Evolutionary conservation across 2,888 invertebrate species (phyloP), one percentile per base, ranked within the genome.

Genomic region (Podabrus alpinus): DNA sequence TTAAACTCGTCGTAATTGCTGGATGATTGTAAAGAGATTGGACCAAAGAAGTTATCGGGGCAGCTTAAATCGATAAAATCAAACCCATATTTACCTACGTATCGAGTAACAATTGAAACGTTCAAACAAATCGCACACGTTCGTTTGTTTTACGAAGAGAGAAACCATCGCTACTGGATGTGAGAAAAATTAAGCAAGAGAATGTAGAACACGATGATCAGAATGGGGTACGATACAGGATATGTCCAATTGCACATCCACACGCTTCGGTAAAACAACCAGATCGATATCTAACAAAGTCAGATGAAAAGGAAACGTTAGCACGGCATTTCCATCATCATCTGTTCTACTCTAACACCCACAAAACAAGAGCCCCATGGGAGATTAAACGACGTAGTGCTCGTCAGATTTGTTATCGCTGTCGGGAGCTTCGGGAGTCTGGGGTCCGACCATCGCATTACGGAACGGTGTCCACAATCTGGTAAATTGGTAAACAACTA

Each of bases 241-340:
- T 76, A 77, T 77, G 77, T 77, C 73, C 77, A 77, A 77, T 77
- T 74, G 76, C 76, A 77, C 78, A 76, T 70, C 74, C 72, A 74
- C 77, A 73, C 77, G 75, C 72, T 76, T 74, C 72, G 73, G 74
- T 68, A 74, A 71, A 69, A 72, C 76, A 74, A 78, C 79, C 75
- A 80, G 82, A 82, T 82, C 82, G 81, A 82, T 82, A 82, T 80
- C 81, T 80, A 80, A 82, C 82, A 81, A 80, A 80, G 80, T 81
- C 80, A 80, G 80, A 80, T 81, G 79, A 79, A 81, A 76, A 83
- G 84, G 82, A 83, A 84, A 83, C 80, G 80, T 82, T 83, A 81
- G 80, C 82, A 82, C 80, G 79, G 81, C 84, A 83, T 83, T 66
- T 83, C 80, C 84, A 83, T 80, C 78, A 79, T 79, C 80, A 77